Percentiles rank a stretch among this genome's conserved stretches.
Evolutionary conservation across 2,113 vertebrate genomes (phyloP).

Genomic region (Propithecus coquereli): DNA sequence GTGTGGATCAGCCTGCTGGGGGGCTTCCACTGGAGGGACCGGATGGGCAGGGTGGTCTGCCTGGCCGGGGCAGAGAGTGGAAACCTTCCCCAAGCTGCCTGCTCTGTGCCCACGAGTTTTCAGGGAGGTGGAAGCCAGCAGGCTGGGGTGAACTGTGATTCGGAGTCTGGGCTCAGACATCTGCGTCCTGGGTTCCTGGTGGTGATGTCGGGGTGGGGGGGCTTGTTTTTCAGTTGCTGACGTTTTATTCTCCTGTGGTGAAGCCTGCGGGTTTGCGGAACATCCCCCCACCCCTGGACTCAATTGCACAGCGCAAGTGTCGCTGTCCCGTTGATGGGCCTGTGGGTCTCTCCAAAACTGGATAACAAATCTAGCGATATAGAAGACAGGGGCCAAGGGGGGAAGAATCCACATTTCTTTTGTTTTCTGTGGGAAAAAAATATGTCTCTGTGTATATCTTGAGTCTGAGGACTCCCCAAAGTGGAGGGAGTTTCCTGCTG

Average conservation of each 20-base stretch:
- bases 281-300: neutral
- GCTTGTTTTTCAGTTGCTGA: neutral
- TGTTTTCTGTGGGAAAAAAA: neutral
- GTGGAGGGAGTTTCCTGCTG: neutral
- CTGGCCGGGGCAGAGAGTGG: neutral
- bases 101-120: neutral
- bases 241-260: neutral
- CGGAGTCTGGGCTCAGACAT: neutral
- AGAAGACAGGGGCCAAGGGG: neutral
- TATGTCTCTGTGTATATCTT: neutral
- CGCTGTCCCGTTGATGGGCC: accelerated
- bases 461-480: neutral
- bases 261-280: neutral
- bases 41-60: neutral
- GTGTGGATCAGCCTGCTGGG: neutral
- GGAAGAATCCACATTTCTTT: neutral
- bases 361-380: neutral
- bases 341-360: neutral
- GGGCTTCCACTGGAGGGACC: neutral
- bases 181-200: neutral
- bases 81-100: neutral
- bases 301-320: accelerated
- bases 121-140: neutral
- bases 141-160: neutral
- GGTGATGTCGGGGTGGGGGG: too few species aligned